Evolutionary conservation across 2,797 vertebrate genomes (phyloP).

Genomic region (Ctenopoma multispine): DNA sequence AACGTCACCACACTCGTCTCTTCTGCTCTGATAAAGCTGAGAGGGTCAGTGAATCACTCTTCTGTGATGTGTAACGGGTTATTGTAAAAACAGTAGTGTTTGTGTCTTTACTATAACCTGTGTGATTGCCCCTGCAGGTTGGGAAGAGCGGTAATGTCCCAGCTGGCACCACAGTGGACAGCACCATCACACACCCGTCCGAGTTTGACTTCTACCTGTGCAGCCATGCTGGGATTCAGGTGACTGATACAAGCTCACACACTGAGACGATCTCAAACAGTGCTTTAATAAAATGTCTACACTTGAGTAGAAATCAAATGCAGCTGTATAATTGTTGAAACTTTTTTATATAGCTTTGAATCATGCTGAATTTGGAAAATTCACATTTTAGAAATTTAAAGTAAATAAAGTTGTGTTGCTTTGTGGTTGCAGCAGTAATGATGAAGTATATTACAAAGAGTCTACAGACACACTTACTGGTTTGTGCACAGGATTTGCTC

Average conservation of each 20-base stretch:
- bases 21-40: slow-evolving; percentile 99
- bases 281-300: background rate
- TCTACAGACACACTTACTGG: background rate
- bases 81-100: background rate
- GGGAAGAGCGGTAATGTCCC: slow-evolving; percentile 99
- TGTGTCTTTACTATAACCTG: background rate
- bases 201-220: slow-evolving; percentile 99
- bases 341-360: background rate
- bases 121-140: slow-evolving; percentile 82
- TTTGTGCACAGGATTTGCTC: too few relatives aligned
- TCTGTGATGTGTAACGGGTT: background rate
- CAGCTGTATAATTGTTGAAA: background rate
- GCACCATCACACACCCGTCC: slow-evolving; percentile 98
- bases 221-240: slow-evolving; percentile 99
- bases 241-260: slow-evolving; percentile 59
- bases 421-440: slow-evolving; percentile 4
- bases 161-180: slow-evolving; percentile 98
- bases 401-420: too few relatives aligned
- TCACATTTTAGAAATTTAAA: background rate
- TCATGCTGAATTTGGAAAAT: slow-evolving; percentile 1
- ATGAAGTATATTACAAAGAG: slow-evolving; percentile 6
- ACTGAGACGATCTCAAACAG: background rate
- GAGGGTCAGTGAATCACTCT: slow-evolving; percentile 84
- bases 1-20: slow-evolving; percentile 97
- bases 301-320: background rate